Base-by-base conservation (phyloP, 2,888 invertebrate genomes). In the Heterodera filipjevi region DNA sequence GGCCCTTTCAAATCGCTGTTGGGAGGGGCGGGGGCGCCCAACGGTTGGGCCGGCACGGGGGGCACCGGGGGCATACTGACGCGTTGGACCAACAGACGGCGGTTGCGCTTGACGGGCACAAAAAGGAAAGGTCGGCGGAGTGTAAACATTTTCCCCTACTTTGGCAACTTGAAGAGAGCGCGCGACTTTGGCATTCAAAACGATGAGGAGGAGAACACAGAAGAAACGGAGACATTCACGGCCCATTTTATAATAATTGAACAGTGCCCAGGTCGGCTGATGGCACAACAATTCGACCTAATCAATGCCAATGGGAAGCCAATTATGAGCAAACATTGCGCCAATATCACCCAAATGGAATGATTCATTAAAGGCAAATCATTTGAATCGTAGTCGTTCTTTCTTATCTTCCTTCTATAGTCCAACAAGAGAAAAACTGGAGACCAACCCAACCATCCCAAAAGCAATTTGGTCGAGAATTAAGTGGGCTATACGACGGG, bases 151-250 rank as follows among this genome's bases (percentile, higher is more conserved):
- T 16, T 3, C 33, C 35, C 59, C 35, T 35, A 86, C 86, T 75
- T 88, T 87, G 32, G 86, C 85, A 3, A 83, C 32, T 71, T 89
- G 87, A 16, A 89, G 80, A 44, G 83, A 81, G 19, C 83, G 73
- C 0, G 87, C 85, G 66, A 89, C 88, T 6, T 87, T 76, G 0
- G 83, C 74, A 78, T 89, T 89, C 27, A 89, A 79, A 6, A 82
- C 79, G 3, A 87, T 83, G 81, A 89, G 84, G 12, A 85, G 22
- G 8, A 87, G 71, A 12, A 89, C 87, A 46, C 84, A 84, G 10
- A 82, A 74, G 39, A 88, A 84, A 30, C 89, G 83, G 16, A 86
- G 79, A n/a, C 81, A 82, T 77, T 88, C 88, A 32, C 88, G 81
- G 3, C 76, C 78, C 75, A 86, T 80, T 72, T 87, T 87, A 80